Evolutionary conservation across 2,113 vertebrate species (phyloP).

Genomic region (Ardeotis arabs): DNA sequence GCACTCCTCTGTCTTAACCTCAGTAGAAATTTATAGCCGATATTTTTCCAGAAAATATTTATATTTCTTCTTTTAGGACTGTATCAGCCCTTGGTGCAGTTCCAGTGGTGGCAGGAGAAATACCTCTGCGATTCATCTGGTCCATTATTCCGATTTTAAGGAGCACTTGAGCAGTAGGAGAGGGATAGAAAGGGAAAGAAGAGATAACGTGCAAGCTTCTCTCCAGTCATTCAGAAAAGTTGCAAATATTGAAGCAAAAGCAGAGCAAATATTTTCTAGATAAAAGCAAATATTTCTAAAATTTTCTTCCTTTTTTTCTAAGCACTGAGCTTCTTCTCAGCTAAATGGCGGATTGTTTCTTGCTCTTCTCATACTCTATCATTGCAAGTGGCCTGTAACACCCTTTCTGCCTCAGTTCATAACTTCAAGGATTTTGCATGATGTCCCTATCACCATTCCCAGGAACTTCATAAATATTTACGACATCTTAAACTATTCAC

Average conservation of each 20-base stretch:
- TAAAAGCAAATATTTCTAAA: neutral
- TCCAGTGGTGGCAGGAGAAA: neutral
- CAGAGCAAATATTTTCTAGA: neutral
- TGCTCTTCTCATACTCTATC: neutral
- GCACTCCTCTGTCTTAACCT: neutral
- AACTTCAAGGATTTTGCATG: neutral
- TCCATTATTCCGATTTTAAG: neutral
- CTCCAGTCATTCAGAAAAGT: neutral
- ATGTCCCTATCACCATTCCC: neutral
- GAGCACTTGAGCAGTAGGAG: neutral
- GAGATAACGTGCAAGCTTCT: neutral
- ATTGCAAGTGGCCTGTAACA: neutral
- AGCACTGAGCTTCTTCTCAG: neutral
- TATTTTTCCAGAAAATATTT: slow-evolving; percentile 4
- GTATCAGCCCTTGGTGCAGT: neutral
- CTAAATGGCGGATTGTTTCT: neutral
- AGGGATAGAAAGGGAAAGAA: neutral
- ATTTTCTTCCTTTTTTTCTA: neutral
- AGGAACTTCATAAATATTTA: slow-evolving; percentile 43
- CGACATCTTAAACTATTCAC: slow-evolving; percentile 17
- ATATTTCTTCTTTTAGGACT: neutral
- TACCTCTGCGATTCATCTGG: neutral
- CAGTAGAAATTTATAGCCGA: neutral
- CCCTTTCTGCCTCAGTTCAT: neutral
- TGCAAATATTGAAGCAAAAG: neutral